Conservation (phyloP, 2,888 invertebrate genomes). For the Yponomeuta cagnagella region DNA sequence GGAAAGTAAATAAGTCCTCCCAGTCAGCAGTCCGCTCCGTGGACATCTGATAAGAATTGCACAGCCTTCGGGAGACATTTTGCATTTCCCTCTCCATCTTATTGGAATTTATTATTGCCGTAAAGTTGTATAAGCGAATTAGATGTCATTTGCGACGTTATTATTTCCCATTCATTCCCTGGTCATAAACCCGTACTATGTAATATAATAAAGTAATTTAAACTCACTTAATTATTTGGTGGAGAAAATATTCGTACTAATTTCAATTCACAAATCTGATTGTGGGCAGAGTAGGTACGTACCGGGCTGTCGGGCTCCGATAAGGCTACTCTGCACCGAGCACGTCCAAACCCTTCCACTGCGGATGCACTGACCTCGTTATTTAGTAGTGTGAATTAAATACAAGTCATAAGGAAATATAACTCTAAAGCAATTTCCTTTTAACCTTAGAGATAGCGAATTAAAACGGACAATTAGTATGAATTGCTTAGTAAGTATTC, state of each 20-base stretch:
- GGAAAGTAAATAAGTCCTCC: slow-evolving; percentile 37
- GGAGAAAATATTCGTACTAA: not conserved
- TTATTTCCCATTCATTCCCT: not conserved
- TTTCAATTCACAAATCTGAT: slow-evolving; percentile 1
- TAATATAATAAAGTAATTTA: not conserved
- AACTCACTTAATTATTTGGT: not conserved
- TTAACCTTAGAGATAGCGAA: not conserved
- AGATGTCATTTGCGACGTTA: not conserved
- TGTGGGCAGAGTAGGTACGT: not conserved
- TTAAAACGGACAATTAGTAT: not conserved
- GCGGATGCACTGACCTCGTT: not conserved
- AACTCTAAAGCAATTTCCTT: slow-evolving; percentile 6
- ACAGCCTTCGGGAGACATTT: slow-evolving; percentile 29
- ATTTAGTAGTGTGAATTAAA: not conserved
- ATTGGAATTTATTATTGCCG: slow-evolving; percentile 9
- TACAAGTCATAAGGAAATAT: slow-evolving; percentile 2
- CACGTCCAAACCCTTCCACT: slow-evolving; percentile 1
- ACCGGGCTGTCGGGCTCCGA: not conserved
- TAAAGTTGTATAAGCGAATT: slow-evolving; percentile 1
- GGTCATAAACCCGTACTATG: not conserved
- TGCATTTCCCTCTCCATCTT: slow-evolving; percentile 20
- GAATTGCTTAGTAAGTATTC: not conserved
- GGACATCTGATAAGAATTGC: slow-evolving; percentile 43
- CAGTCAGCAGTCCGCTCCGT: slow-evolving; percentile 27
- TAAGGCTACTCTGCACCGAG: not conserved